These are phyloP conservation scores for Coregonus clupeaformis DNA, from an alignment of 2,113 vertebrate species.

Conservation along the genomic window DNA sequence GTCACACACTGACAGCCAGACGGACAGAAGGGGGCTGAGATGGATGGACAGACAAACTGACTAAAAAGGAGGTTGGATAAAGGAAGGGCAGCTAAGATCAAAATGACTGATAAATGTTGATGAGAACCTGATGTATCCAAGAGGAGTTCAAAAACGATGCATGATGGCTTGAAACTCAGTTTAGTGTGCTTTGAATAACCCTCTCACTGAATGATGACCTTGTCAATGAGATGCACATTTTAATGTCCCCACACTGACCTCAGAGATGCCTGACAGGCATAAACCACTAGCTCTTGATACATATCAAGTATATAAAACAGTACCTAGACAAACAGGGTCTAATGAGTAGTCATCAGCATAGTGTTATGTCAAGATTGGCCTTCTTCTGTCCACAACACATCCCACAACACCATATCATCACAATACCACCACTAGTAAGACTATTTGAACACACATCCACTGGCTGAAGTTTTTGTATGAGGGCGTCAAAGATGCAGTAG, in stretches of 20 bases:
- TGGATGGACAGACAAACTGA: conserved; percentile 67
- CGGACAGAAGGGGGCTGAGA: conserved; percentile 64
- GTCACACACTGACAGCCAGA: conserved; percentile 68
- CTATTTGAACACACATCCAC: neutral
- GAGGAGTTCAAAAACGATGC: neutral
- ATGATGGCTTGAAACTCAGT: neutral
- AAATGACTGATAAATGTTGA: conserved; percentile 47
- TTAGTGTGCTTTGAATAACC: conserved; percentile 26
- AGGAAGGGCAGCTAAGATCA: conserved; percentile 57
- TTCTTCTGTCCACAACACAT: conserved; percentile 5
- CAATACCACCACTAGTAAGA: neutral
- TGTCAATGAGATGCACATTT: conserved; percentile 40
- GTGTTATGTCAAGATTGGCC: conserved; percentile 36
- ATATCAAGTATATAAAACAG: conserved; percentile 22
- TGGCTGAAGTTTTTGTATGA: conserved; percentile 12
- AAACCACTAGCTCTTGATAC: conserved; percentile 39
- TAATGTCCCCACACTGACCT: conserved; percentile 28
- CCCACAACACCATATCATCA: neutral
- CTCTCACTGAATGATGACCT: conserved; percentile 8
- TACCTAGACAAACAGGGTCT: neutral
- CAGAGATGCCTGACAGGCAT: conserved; percentile 20
- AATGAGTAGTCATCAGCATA: neutral
- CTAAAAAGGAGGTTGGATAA: conserved; percentile 58
- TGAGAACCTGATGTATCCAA: conserved; percentile 22
- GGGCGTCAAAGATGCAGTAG: neutral